These are phyloP conservation scores for Notechis scutatus DNA, from an alignment of 2,113 vertebrate genomes.

Conservation along the genomic window DNA sequence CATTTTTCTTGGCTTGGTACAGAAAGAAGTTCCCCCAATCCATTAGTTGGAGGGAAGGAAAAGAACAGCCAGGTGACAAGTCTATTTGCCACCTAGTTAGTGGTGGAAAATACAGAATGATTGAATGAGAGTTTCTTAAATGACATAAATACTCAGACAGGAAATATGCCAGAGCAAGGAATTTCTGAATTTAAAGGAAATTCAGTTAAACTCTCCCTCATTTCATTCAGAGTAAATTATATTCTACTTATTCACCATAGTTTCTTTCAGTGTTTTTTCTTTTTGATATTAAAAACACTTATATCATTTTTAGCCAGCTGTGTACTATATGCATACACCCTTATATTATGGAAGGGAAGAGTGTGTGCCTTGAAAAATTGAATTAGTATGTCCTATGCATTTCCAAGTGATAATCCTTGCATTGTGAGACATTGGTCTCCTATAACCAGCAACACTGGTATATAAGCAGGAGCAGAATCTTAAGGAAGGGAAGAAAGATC, in stretches of 20 bases:
- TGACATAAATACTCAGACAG: conserved; percentile 48
- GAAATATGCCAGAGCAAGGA: conserved; percentile 40
- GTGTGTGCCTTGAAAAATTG: neutral
- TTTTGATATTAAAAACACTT: conserved; percentile 23
- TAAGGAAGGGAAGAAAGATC: neutral
- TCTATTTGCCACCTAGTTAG: conserved; percentile 52
- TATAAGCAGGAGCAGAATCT: neutral
- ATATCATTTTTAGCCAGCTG: neutral
- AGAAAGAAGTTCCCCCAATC: conserved; percentile 39
- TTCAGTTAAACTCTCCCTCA: conserved; percentile 21
- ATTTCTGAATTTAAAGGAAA: conserved; percentile 47
- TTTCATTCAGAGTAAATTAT: conserved; percentile 2
- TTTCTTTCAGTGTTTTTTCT: neutral
- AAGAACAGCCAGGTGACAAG: conserved; percentile 54
- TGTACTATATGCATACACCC: too few relatives aligned
- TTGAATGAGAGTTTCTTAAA: conserved; percentile 57
- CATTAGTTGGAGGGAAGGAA: conserved; percentile 9
- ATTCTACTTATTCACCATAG: neutral
- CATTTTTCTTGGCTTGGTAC: conserved; percentile 55
- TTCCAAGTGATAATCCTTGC: neutral
- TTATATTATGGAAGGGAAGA: neutral
- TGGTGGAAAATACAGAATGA: conserved; percentile 60
- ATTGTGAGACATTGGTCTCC: neutral
- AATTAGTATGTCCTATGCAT: neutral
- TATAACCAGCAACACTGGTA: neutral